A percentile compares a stretch with the other conserved stretches of the same genome.
phyloP scores from a whole-genome alignment of 2,888 invertebrate species.

The Pterostichus niger region DNA sequence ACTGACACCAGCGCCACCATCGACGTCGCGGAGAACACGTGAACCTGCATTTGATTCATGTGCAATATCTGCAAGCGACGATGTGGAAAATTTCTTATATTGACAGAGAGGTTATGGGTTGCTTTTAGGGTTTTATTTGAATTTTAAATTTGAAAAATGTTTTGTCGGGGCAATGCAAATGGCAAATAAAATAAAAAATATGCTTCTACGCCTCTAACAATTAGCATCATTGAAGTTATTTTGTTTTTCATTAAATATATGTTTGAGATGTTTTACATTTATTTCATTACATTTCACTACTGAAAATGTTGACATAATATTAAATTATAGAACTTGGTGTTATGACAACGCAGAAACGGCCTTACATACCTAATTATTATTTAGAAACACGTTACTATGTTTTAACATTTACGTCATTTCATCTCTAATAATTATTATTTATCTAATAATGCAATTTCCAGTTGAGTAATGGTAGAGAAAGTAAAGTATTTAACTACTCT shows the following conservation, averaged over 20 bases:
- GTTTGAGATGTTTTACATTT: no score
- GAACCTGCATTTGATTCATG: conserved; percentile 65
- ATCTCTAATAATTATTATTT: no score
- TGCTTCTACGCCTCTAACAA: conserved; percentile 2
- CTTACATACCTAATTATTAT: no score
- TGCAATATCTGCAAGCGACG: conserved; percentile 66
- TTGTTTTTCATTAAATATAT: conserved; percentile 9
- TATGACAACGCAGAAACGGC: no score
- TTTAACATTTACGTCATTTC: no score
- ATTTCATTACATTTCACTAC: no score
- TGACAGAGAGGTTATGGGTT: conserved; percentile 65
- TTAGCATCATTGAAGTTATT: conserved; percentile 9
- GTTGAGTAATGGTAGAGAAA: no score
- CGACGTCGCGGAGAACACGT: conserved; percentile 29
- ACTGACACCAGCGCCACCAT: conserved; percentile 25
- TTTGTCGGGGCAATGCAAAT: conserved; percentile 60
- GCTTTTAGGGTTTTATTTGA: conserved; percentile 64
- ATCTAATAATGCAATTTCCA: no score
- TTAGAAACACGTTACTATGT: no score
- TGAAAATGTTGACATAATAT: no score
- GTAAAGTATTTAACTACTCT: no score
- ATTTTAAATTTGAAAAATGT: conserved; percentile 67
- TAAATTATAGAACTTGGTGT: no score
- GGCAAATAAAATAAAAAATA: conserved; percentile 58
- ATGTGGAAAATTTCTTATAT: conserved; percentile 66